Base-by-base conservation (phyloP, 1,140 invertebrate genomes). In the Drosophila obscura region DNA sequence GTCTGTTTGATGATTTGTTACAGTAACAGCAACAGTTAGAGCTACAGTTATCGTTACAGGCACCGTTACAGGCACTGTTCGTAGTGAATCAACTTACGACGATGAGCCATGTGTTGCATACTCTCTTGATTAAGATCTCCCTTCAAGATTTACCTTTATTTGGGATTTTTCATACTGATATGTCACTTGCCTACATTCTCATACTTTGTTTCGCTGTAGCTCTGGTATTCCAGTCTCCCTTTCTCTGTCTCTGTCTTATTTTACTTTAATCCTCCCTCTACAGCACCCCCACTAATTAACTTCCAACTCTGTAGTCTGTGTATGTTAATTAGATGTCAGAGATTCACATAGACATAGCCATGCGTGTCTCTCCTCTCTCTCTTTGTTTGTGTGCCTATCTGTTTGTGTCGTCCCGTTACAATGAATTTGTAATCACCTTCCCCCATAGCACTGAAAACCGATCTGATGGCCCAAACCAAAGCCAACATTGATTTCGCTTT, bases 1-100 rank as follows among this genome's bases (percentile, higher is more conserved):
- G 31, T 48, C 61, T 62, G 71, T 52, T 62, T 75, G 75, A 78
- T 78, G 69, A 82, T 82, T 82, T 78, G 74, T 78, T 78, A 74
- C 73, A 64, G 24, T 59, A 60, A 43, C 26, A 15, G 26, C 19
- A 57, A 57, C 45, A 13, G 52, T n/a, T 28, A 28, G 6, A 28
- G 31, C 8, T 9, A 9, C 9, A 9, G 79, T 74, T 78, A 74
- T 63, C 57, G 19, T 62, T 74, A 43, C 31, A n/a, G 26, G 19
- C 39, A 57, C 35, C 35, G 1, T 39, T 4, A 39, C 0, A 35
- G 9, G 9, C 35, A 11, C 0, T 9, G 3, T 35, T 35, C 7
- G 3, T 28, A 41, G 22, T 31, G 45, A 49, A 50, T 63, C 52
- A 48, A 78, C 60, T 82, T 82, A 59, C 63, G 44, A 53, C 49